phyloP scores from a whole-genome alignment of 2,888 invertebrate genomes.

The Philereme vetulata region DNA sequence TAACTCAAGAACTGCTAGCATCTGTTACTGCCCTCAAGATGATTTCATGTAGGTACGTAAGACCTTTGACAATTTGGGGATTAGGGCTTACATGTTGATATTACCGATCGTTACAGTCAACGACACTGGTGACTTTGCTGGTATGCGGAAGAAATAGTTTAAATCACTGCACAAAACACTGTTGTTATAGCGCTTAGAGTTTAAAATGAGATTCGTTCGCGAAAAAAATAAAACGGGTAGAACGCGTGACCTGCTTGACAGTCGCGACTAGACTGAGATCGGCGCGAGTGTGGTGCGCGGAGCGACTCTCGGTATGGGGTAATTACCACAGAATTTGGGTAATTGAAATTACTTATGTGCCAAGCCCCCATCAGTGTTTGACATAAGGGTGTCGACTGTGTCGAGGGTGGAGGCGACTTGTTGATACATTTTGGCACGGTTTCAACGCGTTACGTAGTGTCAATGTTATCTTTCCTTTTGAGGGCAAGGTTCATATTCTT shows the following conservation, averaged over 20 bases:
- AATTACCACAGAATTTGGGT: slow-evolving; percentile 57
- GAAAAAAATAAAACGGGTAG: slow-evolving; percentile 38
- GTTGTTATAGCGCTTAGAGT: slow-evolving; percentile 33
- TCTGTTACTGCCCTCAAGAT: slow-evolving; percentile 24
- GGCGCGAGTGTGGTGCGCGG: slow-evolving; percentile 52
- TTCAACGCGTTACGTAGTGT: slow-evolving; percentile 26
- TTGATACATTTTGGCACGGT: slow-evolving; percentile 39
- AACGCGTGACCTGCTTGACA: slow-evolving; percentile 47
- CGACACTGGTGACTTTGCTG: background rate
- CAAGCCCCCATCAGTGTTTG: slow-evolving; percentile 7
- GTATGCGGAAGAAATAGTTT: slow-evolving; percentile 1
- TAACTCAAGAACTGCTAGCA: slow-evolving; percentile 33
- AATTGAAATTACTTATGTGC: slow-evolving; percentile 35
- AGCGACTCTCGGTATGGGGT: slow-evolving; percentile 48
- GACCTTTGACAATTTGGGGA: slow-evolving; percentile 9
- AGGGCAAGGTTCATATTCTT: slow-evolving; percentile 13
- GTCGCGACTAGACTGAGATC: slow-evolving; percentile 57
- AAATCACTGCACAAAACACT: slow-evolving; percentile 43
- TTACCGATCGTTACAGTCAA: slow-evolving; percentile 10
- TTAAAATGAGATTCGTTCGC: slow-evolving; percentile 48
- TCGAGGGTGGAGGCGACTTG: slow-evolving; percentile 29
- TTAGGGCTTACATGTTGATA: background rate
- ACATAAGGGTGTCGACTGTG: slow-evolving; percentile 14
- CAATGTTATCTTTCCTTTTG: slow-evolving; percentile 10
- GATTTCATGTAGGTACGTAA: slow-evolving; percentile 8